Conservation (phyloP, 1,140 invertebrate species). For the Conopomorpha cramerella region DNA sequence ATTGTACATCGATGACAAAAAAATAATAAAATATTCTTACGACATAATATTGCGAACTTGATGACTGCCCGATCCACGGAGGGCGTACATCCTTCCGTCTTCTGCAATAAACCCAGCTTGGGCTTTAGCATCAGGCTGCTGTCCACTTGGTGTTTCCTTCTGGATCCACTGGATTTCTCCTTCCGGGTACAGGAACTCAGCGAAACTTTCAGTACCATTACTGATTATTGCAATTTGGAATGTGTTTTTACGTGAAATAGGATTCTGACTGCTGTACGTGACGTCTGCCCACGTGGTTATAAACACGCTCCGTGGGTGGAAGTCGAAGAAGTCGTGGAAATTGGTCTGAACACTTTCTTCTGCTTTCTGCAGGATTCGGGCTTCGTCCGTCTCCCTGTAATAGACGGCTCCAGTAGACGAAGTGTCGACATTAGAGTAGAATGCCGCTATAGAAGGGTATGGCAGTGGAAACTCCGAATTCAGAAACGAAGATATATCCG, state of each 20-base stretch:
- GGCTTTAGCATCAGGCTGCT: slow-evolving; percentile 82
- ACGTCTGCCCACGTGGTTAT: slow-evolving; percentile 80
- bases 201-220: slow-evolving; percentile 82
- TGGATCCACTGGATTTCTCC: slow-evolving; percentile 91
- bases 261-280: slow-evolving; percentile 53
- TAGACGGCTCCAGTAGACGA: slow-evolving; percentile 74
- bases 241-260: slow-evolving; percentile 66
- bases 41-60: slow-evolving; percentile 66
- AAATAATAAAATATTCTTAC: slow-evolving; percentile 37
- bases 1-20: too few relatives aligned
- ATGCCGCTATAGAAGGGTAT: slow-evolving; percentile 86
- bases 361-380: slow-evolving; percentile 67
- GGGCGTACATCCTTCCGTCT: slow-evolving; percentile 71
- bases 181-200: slow-evolving; percentile 84
- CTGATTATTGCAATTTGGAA: slow-evolving; percentile 85
- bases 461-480: slow-evolving; percentile 90
- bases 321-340: slow-evolving; percentile 71
- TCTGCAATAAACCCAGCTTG: slow-evolving; percentile 89
- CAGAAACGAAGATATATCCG: slow-evolving; percentile 81
- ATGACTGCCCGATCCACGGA: slow-evolving; percentile 87
- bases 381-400: slow-evolving; percentile 76
- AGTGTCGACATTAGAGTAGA: slow-evolving; percentile 91
- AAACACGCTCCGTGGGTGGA: slow-evolving; percentile 66
- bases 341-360: slow-evolving; percentile 69
- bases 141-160: slow-evolving; percentile 67